Conservation (phyloP, 2,888 invertebrate genomes). For the Morinoia aosen region DNA sequence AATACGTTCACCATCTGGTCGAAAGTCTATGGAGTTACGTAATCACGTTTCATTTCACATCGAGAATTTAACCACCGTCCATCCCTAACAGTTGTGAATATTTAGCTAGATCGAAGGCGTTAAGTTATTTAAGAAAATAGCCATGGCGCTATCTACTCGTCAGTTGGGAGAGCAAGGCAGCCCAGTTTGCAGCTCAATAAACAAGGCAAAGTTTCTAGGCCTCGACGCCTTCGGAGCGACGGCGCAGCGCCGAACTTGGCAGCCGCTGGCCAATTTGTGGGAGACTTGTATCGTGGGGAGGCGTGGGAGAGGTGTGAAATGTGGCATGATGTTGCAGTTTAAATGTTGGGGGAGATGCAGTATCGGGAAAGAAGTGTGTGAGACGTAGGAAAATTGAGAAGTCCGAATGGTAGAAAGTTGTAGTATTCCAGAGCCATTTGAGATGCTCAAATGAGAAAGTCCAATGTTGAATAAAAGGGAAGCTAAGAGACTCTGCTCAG, state of each 20-base stretch:
- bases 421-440: no score
- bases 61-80: background rate
- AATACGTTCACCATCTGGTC: no score
- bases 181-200: conserved; percentile 29
- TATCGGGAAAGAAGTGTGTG: background rate
- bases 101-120: background rate
- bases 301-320: background rate
- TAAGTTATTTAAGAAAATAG: background rate
- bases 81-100: background rate
- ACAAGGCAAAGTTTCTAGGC: conserved; percentile 12
- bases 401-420: no score
- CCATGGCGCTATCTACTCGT: background rate
- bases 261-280: background rate
- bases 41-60: background rate
- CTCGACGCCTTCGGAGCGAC: conserved; percentile 7
- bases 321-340: background rate
- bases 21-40: background rate
- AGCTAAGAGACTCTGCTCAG: no score
- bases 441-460: no score
- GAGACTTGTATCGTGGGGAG: background rate
- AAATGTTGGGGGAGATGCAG: background rate
- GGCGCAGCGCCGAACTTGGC: background rate
- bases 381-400: no score
- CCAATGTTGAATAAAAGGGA: no score
- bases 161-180: background rate